A percentile compares a stretch with the other conserved stretches of the same genome.
phyloP scores from a whole-genome alignment of 2,888 invertebrate genomes.

The Cylindroiulus punctatus region DNA sequence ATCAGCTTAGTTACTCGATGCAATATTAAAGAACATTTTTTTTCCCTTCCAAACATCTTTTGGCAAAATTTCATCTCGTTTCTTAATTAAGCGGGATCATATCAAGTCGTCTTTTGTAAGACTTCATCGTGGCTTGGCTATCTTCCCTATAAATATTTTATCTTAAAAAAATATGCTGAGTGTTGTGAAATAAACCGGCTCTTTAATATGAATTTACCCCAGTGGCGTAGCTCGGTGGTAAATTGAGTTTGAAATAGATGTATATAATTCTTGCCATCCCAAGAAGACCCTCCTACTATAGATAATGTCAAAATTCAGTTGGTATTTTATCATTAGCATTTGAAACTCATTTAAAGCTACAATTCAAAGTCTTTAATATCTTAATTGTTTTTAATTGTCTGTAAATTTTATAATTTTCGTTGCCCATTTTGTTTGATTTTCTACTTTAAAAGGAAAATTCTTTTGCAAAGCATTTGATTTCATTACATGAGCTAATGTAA shows the following conservation, averaged over 20 bases:
- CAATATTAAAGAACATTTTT: not conserved
- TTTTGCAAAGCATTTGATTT: no score
- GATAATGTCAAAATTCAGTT: no score
- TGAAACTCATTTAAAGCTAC: not conserved
- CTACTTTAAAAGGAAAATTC: no score
- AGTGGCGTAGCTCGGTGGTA: not conserved
- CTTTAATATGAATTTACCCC: not conserved
- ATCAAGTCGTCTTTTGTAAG: not conserved
- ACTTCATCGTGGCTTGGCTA: not conserved
- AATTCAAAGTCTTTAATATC: no score
- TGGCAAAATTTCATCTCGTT: constrained; percentile 7
- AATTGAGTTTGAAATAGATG: not conserved
- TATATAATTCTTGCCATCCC: not conserved
- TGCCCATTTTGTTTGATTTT: no score
- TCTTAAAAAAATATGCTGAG: not conserved
- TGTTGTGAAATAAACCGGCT: not conserved
- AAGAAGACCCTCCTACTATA: no score
- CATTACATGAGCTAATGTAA: no score
- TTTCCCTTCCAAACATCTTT: not conserved
- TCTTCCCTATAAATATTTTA: not conserved
- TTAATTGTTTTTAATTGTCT: no score
- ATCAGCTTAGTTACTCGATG: constrained; percentile 1
- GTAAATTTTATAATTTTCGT: no score
- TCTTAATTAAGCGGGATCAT: not conserved
- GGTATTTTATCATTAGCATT: not conserved